These are phyloP conservation scores for Glyptemys insculpta DNA, from an alignment of 2,797 vertebrate species.

Conservation along the genomic window DNA sequence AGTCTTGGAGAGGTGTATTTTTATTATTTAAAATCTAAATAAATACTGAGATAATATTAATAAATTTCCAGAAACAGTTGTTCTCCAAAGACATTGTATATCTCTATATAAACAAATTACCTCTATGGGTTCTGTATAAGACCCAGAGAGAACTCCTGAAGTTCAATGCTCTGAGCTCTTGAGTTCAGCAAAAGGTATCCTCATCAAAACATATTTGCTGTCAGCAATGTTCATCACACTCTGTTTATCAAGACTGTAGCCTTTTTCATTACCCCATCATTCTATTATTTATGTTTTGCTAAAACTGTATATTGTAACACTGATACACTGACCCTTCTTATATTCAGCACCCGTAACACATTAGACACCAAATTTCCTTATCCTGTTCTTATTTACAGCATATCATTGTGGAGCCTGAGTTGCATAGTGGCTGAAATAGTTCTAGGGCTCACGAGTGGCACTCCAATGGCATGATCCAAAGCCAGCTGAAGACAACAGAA, in stretches of 20 bases:
- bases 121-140: neutral
- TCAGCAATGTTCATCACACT: neutral
- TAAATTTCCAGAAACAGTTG: neutral
- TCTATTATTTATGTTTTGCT: neutral
- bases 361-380: neutral
- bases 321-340: neutral
- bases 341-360: neutral
- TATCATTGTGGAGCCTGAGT: neutral
- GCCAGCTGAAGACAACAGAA: neutral
- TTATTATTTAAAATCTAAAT: neutral
- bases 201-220: neutral
- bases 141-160: neutral
- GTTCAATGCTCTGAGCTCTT: neutral
- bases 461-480: neutral
- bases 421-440: neutral
- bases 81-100: neutral
- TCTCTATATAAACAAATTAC: neutral
- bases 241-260: neutral
- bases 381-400: neutral
- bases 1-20: neutral
- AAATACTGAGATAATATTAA: neutral
- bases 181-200: neutral
- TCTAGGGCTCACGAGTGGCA: neutral
- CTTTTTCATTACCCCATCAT: neutral
- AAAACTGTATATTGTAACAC: neutral